These are phyloP conservation scores for Solenopsis invicta DNA, from an alignment of 1,140 invertebrate species.

Conservation along the genomic window DNA sequence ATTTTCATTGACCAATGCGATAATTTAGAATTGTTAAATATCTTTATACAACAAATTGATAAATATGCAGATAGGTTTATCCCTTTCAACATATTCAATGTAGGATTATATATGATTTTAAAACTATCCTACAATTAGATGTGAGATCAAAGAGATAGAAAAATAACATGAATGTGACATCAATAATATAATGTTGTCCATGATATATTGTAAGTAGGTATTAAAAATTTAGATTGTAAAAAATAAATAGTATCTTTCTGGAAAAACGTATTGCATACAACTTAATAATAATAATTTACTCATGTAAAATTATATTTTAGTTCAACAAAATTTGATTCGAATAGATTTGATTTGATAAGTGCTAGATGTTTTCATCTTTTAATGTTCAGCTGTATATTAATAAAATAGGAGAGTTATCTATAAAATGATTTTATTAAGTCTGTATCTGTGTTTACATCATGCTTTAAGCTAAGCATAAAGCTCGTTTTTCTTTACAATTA, in stretches of 20 bases:
- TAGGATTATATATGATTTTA: constrained; percentile 14
- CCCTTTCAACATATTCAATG: constrained; percentile 1
- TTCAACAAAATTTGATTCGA: background rate
- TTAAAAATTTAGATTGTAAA: constrained; percentile 45
- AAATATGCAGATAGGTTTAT: constrained; percentile 38
- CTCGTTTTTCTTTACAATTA: background rate
- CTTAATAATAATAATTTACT: constrained; percentile 25
- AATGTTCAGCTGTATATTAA: background rate
- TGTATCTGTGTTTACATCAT: background rate
- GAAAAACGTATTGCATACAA: constrained; percentile 33
- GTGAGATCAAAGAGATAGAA: constrained; percentile 19
- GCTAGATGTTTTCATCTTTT: constrained; percentile 10
- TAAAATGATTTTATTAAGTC: constrained; percentile 33
- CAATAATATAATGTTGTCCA: constrained; percentile 31
- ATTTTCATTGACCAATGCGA: constrained; percentile 50
- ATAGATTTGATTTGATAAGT: background rate
- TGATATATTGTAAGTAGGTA: constrained; percentile 32
- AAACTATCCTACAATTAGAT: constrained; percentile 23
- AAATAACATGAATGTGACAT: constrained; percentile 27
- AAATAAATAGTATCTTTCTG: constrained; percentile 29
- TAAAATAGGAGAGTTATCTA: background rate
- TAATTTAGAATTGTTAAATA: constrained; percentile 55
- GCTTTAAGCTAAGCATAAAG: constrained; percentile 12
- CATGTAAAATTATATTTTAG: constrained; percentile 17
- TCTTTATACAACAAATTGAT: constrained; percentile 49